Evolutionary conservation across 2,888 invertebrate genomes (phyloP).

Genomic region (Nomada fabriciana): DNA sequence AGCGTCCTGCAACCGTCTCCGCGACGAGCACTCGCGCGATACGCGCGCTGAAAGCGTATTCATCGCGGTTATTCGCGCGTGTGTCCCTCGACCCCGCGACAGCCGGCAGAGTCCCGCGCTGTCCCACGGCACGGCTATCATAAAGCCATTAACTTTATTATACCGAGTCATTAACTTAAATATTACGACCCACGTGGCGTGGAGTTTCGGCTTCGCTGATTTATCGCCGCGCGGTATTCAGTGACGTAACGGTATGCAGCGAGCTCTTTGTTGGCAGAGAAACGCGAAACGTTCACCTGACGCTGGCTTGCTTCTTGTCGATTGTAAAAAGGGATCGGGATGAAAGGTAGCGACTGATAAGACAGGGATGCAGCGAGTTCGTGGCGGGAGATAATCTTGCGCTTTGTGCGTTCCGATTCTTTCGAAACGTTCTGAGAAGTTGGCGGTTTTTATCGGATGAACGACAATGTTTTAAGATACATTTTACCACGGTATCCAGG

Average conservation of each 20-base stretch:
- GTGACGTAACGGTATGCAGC: conserved; percentile 70
- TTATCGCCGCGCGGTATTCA: conserved; percentile 78
- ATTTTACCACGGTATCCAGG: too few species aligned
- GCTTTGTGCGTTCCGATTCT: too few species aligned
- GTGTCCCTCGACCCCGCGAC: conserved; percentile 8
- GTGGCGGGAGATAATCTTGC: too few species aligned
- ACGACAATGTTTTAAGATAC: too few species aligned
- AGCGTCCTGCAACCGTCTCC: background rate
- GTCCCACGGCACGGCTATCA: conserved; percentile 80
- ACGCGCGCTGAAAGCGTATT: conserved; percentile 13
- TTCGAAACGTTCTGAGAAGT: too few species aligned
- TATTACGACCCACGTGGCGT: conserved; percentile 84
- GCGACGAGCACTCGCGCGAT: conserved; percentile 27
- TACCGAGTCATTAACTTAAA: conserved; percentile 83
- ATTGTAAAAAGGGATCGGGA: background rate
- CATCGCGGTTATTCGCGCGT: conserved; percentile 18
- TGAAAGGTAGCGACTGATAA: background rate
- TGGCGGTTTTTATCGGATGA: too few species aligned
- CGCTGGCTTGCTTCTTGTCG: background rate
- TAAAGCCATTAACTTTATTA: conserved; percentile 84
- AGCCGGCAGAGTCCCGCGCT: conserved; percentile 43
- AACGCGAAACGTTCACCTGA: conserved; percentile 53
- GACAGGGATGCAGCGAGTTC: too few species aligned
- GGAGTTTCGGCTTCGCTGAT: conserved; percentile 78
- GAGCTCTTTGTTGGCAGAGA: conserved; percentile 43